These are phyloP conservation scores for Columbina picui DNA, from an alignment of 2,113 vertebrate species.

Conservation along the genomic window DNA sequence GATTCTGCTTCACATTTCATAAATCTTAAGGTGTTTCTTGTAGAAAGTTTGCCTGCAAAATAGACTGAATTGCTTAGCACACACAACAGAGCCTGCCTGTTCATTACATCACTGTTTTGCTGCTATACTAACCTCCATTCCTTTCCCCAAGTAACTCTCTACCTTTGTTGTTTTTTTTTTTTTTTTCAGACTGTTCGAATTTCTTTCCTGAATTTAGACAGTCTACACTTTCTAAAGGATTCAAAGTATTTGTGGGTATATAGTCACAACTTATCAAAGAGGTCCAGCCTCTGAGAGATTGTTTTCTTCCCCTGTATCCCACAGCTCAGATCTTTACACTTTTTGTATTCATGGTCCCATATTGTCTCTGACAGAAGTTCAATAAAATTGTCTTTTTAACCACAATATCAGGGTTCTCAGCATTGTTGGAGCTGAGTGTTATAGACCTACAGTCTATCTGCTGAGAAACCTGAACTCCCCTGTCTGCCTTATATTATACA, in stretches of 20 bases:
- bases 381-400: slow-evolving; percentile 43
- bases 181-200: not conserved
- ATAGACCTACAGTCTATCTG: not conserved
- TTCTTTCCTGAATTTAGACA: slow-evolving; percentile 25
- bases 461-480: not conserved
- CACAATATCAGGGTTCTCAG: not conserved
- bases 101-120: not conserved
- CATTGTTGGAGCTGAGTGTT: not conserved
- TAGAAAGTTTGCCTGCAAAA: not conserved
- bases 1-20: not conserved
- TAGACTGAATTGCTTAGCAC: not conserved
- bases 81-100: not conserved
- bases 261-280: slow-evolving; percentile 35
- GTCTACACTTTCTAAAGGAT: not conserved
- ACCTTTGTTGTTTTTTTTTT: not conserved
- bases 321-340: slow-evolving; percentile 17
- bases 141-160: not conserved
- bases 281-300: not conserved
- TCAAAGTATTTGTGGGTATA: not conserved
- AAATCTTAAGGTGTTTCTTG: not conserved
- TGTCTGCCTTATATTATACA: not conserved
- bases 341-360: not conserved
- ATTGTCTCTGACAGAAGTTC: slow-evolving; percentile 39
- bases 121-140: not conserved
- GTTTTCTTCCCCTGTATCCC: slow-evolving; percentile 38